phyloP scores from a whole-genome alignment of 2,113 vertebrate species.

The Dromaius novaehollandiae region DNA sequence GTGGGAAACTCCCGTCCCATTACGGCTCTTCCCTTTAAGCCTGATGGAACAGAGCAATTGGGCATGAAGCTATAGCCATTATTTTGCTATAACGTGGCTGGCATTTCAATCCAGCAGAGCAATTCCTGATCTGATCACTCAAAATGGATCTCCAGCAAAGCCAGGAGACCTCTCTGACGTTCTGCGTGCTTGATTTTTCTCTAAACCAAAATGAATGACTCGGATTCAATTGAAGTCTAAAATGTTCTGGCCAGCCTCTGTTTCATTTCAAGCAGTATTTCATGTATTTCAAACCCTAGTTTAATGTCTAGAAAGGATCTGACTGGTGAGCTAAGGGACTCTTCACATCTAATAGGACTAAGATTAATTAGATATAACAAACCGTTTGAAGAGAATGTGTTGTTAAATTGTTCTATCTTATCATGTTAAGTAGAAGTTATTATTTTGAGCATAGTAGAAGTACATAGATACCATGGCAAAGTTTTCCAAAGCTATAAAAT shows the following conservation, averaged over 20 bases:
- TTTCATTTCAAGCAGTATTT: neutral
- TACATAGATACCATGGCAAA: neutral
- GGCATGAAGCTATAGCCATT: neutral
- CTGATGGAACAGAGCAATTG: neutral
- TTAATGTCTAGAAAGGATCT: neutral
- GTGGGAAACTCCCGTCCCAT: neutral
- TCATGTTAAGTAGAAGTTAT: slow-evolving; percentile 5
- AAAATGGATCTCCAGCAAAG: neutral
- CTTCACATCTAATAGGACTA: neutral
- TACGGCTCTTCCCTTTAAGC: neutral
- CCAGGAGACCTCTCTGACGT: neutral
- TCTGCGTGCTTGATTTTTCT: neutral
- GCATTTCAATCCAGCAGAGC: neutral
- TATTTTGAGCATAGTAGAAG: slow-evolving; percentile 1
- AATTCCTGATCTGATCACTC: neutral
- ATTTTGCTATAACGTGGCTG: neutral
- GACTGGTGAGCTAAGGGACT: neutral
- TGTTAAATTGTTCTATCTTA: slow-evolving; percentile 44
- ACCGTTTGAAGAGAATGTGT: slow-evolving; percentile 3
- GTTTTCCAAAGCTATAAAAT: slow-evolving; percentile 10
- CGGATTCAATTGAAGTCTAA: neutral
- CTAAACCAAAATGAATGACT: neutral
- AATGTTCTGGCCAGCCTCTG: neutral
- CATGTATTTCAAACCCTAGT: neutral
- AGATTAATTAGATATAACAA: slow-evolving; percentile 38